Evolutionary conservation across 2,113 vertebrate genomes (phyloP).

Genomic region (Oncorhynchus mykiss): DNA sequence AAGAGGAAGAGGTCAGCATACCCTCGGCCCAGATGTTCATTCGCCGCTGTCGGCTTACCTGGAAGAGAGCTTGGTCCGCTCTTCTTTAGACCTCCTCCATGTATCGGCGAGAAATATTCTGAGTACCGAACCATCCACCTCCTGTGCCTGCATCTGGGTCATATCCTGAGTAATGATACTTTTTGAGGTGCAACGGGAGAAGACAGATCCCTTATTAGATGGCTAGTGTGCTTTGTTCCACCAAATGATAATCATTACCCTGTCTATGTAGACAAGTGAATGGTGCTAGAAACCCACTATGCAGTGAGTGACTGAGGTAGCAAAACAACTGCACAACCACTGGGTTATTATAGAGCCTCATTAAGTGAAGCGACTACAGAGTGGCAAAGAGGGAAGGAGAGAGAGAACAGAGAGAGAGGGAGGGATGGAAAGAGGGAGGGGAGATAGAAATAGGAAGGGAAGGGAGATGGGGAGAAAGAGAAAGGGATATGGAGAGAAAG

Average conservation of each 20-base stretch:
- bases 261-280: slow-evolving; percentile 78
- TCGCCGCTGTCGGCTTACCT: no score
- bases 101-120: no score
- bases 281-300: slow-evolving; percentile 73
- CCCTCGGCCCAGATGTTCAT: no score
- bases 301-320: slow-evolving; percentile 76
- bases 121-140: no score
- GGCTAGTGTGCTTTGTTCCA: slow-evolving; percentile 65
- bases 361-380: slow-evolving; percentile 74
- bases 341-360: slow-evolving; percentile 81
- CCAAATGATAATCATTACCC: slow-evolving; percentile 80
- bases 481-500: no score
- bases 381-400: slow-evolving; percentile 57
- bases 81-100: no score
- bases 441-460: slow-evolving; percentile 40
- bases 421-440: slow-evolving; percentile 55
- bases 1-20: no score
- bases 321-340: slow-evolving; percentile 80
- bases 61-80: no score
- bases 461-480: not conserved
- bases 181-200: slow-evolving; percentile 65
- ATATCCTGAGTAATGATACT: slow-evolving; percentile 1
- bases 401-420: slow-evolving; percentile 51
- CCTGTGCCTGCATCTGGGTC: no score
- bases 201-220: slow-evolving; percentile 69